Conservation (phyloP, 2,888 invertebrate genomes). For the Tanypteryx hageni region DNA sequence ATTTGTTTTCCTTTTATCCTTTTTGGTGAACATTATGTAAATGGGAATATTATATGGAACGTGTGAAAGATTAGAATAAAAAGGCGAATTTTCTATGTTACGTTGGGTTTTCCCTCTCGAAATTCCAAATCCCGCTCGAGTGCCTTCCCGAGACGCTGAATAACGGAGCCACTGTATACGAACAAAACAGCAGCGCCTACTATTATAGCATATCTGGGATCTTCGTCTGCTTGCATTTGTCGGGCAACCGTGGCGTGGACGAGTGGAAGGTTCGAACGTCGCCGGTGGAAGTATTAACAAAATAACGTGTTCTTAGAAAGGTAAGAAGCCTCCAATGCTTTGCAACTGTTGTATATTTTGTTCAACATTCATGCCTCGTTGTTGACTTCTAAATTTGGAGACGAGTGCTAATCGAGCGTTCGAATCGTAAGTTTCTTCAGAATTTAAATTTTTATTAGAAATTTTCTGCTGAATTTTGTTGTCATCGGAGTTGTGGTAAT, state of each 20-base stretch:
- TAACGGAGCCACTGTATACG: slow-evolving; percentile 18
- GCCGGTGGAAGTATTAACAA: background rate
- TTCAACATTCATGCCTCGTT: background rate
- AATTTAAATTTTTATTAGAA: too few species aligned
- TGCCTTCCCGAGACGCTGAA: background rate
- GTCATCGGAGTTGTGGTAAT: too few species aligned
- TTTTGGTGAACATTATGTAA: slow-evolving; percentile 37
- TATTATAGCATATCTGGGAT: background rate
- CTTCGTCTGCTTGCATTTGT: slow-evolving; percentile 19
- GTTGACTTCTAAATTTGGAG: background rate
- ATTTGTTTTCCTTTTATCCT: slow-evolving; percentile 31
- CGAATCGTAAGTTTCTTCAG: too few species aligned
- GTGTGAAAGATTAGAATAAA: slow-evolving; percentile 51
- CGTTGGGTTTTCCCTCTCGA: background rate
- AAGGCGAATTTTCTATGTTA: slow-evolving; percentile 24
- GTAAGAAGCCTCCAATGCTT: background rate
- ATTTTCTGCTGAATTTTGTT: too few species aligned
- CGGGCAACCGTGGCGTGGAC: background rate
- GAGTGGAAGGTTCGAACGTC: background rate
- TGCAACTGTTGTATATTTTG: background rate
- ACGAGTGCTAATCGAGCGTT: too few species aligned
- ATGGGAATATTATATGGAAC: slow-evolving; percentile 34
- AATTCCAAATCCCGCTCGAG: background rate
- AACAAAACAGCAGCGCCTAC: slow-evolving; percentile 17
- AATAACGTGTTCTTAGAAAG: background rate